These are phyloP conservation scores for Chiroxiphia lanceolata DNA, from an alignment of 2,797 vertebrate genomes.

Conservation along the genomic window DNA sequence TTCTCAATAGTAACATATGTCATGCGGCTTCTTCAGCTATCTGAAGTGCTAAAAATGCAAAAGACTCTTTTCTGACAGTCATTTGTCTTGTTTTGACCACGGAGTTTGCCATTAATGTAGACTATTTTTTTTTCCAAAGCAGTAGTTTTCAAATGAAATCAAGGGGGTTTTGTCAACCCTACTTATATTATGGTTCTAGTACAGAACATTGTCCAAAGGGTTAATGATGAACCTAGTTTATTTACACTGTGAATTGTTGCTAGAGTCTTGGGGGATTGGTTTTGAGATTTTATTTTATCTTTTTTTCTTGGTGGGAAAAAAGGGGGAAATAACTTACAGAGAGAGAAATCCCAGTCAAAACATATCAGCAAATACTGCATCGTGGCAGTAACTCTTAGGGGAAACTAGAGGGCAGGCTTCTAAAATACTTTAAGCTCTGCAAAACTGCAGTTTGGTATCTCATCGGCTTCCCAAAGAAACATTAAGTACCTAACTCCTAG, in stretches of 20 bases:
- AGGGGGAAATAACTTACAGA: neutral
- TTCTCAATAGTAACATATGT: neutral
- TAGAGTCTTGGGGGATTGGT: neutral
- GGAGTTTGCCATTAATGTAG: neutral
- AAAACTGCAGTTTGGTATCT: neutral
- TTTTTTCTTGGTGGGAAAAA: neutral
- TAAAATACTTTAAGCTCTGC: constrained; percentile 21
- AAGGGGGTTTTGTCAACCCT: neutral
- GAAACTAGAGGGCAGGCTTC: constrained; percentile 59
- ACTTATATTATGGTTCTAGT: neutral
- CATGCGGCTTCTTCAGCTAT: neutral
- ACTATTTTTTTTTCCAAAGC: neutral
- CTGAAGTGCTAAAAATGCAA: neutral
- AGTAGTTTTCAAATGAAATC: neutral
- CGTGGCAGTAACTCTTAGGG: neutral
- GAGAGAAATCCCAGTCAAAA: neutral
- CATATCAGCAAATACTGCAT: fast-evolving
- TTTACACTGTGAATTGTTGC: neutral
- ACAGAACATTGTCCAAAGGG: neutral
- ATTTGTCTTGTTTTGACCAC: neutral
- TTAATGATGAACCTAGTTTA: neutral
- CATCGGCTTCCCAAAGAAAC: neutral
- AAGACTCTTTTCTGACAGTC: neutral
- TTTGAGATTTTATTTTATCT: neutral
- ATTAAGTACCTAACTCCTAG: neutral